Percentiles rank a stretch among this genome's conserved stretches.
phyloP scores from a whole-genome alignment of 2,797 vertebrate species.

The Pseudotriccus pelzelni region DNA sequence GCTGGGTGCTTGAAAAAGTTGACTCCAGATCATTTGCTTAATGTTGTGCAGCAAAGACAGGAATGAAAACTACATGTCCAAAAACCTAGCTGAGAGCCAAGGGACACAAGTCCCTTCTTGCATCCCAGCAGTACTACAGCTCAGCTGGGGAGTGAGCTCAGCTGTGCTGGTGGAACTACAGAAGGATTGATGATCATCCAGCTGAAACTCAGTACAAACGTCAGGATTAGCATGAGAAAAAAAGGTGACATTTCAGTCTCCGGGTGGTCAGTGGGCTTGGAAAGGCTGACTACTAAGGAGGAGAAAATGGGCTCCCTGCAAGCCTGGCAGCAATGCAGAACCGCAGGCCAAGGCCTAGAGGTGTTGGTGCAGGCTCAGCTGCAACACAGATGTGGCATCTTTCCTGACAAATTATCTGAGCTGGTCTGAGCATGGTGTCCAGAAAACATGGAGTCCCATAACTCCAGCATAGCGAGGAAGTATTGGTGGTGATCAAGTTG shows the following conservation, averaged over 20 bases:
- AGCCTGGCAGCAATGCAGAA: not conserved
- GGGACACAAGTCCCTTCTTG: not conserved
- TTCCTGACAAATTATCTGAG: not conserved
- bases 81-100: not conserved
- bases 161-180: not conserved
- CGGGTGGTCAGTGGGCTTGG: not conserved
- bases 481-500: not conserved
- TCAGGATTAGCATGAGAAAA: not conserved
- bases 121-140: not conserved
- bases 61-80: not conserved
- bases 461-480: fast-evolving
- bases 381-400: not conserved
- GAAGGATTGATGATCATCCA: not conserved
- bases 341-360: not conserved
- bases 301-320: not conserved
- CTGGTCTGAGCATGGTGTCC: not conserved
- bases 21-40: not conserved
- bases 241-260: not conserved
- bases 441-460: not conserved
- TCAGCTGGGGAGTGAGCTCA: not conserved
- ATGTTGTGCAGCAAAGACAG: not conserved
- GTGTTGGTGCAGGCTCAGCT: not conserved
- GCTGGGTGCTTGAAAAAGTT: not conserved
- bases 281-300: not conserved
- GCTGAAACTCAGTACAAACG: not conserved